phyloP scores from a whole-genome alignment of 1,140 invertebrate genomes.

The Adoxophyes honmai region DNA sequence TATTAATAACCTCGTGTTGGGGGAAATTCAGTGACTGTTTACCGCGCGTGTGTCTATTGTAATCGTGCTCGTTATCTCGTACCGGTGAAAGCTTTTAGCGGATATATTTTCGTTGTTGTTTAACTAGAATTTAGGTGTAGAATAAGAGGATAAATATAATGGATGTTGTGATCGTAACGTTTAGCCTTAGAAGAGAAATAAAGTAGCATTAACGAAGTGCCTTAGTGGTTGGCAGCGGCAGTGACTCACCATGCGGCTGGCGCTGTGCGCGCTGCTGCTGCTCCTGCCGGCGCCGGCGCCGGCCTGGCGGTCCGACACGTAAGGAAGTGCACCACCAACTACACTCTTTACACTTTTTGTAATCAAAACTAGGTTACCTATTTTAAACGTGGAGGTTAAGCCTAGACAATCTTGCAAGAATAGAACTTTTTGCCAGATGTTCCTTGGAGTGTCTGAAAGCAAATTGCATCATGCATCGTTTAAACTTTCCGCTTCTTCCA shows the following conservation, averaged over 20 bases:
- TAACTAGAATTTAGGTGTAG: constrained; percentile 14
- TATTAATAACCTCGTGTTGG: constrained; percentile 43
- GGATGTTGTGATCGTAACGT: constrained; percentile 24
- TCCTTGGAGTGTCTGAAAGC: too few species aligned
- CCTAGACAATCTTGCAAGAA: constrained; percentile 5
- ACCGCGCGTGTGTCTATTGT: constrained; percentile 38
- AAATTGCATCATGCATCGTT: too few species aligned
- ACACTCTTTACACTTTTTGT: neutral
- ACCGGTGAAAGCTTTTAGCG: constrained; percentile 45
- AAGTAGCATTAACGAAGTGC: constrained; percentile 62
- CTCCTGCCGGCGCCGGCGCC: constrained; percentile 46
- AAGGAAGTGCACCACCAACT: constrained; percentile 21
- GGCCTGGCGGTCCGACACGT: constrained; percentile 58
- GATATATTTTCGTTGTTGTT: constrained; percentile 33
- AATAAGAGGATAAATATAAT: constrained; percentile 22
- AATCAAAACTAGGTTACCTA: neutral
- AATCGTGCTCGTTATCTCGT: constrained; percentile 59
- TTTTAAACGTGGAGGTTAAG: constrained; percentile 9
- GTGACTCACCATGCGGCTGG: constrained; percentile 39
- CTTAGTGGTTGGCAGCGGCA: constrained; percentile 37
- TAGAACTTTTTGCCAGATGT: constrained; percentile 3
- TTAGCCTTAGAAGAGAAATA: constrained; percentile 35
- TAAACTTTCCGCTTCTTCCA: too few species aligned
- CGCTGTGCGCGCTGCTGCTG: constrained; percentile 43
- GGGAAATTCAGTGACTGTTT: constrained; percentile 45